phyloP scores from a whole-genome alignment of 2,888 invertebrate species.

The Clunio marinus region DNA sequence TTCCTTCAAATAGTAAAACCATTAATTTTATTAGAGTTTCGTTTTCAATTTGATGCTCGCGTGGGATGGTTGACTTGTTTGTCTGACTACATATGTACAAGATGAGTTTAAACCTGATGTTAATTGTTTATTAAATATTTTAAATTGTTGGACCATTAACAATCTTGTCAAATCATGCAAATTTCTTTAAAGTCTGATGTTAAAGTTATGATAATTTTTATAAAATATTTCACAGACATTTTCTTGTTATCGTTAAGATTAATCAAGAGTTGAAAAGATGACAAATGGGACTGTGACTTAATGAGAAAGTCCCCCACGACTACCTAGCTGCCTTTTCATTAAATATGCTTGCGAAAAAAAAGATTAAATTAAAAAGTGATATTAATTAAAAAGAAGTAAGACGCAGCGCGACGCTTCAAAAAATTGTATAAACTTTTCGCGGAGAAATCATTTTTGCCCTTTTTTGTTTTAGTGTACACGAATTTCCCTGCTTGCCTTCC shows the following conservation, averaged over 20 bases:
- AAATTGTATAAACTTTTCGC: background rate
- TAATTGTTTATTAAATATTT: too few species aligned
- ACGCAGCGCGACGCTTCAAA: background rate
- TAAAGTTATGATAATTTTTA: too few species aligned
- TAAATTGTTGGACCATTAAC: too few species aligned
- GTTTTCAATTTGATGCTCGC: background rate
- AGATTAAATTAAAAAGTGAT: slow-evolving; percentile 15
- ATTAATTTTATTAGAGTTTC: slow-evolving; percentile 10
- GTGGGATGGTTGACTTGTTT: too few species aligned
- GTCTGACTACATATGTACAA: too few species aligned
- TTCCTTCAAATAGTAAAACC: background rate
- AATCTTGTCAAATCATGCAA: too few species aligned
- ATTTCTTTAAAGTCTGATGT: too few species aligned
- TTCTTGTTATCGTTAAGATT: too few species aligned
- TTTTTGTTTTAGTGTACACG: slow-evolving; percentile 6
- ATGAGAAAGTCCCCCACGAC: slow-evolving; percentile 8
- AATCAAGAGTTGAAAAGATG: background rate
- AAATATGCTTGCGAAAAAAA: background rate
- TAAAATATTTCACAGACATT: too few species aligned
- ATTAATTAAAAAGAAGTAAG: slow-evolving; percentile 16
- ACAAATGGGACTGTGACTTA: slow-evolving; percentile 11
- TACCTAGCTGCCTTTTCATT: background rate
- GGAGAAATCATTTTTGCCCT: background rate
- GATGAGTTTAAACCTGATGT: too few species aligned
- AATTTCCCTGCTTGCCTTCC: background rate